Evolutionary conservation across 2,797 vertebrate genomes (phyloP).

Genomic region (Allobates femoralis): DNA sequence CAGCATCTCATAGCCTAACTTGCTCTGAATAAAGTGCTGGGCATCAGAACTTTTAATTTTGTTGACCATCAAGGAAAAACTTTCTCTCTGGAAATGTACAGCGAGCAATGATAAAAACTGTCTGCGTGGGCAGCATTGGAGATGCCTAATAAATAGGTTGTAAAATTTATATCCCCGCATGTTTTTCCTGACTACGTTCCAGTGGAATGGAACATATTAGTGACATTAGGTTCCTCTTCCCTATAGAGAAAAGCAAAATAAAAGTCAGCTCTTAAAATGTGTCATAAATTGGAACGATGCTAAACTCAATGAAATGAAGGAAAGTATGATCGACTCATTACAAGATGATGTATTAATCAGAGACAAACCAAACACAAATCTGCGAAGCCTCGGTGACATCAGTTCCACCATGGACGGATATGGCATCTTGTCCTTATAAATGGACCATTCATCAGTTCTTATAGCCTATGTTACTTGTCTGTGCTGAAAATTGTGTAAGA

Average conservation of each 20-base stretch:
- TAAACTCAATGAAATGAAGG: too few species aligned
- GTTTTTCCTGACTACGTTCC: conserved; percentile 17
- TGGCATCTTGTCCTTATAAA: conserved; percentile 15
- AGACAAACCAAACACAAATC: not conserved
- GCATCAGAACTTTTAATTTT: not conserved
- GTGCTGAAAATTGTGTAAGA: not conserved
- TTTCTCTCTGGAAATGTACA: not conserved
- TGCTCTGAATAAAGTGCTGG: not conserved
- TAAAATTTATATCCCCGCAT: conserved; percentile 17
- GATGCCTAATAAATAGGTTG: conserved; percentile 16
- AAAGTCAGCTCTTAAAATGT: not conserved
- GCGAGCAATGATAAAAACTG: not conserved
- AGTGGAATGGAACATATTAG: conserved; percentile 14
- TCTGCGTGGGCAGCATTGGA: conserved; percentile 40
- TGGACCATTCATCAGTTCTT: conserved; percentile 36
- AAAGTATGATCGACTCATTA: not conserved
- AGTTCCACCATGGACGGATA: conserved; percentile 19
- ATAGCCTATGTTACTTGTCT: not conserved
- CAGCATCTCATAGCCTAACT: not conserved
- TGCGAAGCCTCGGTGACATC: conserved; percentile 31
- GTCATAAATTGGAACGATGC: not conserved
- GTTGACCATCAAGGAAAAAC: conserved; percentile 1
- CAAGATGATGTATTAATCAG: not conserved
- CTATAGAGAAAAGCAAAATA: conserved; percentile 9
- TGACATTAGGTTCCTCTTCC: conserved; percentile 10